phyloP scores from a whole-genome alignment of 2,113 vertebrate genomes.

The Seriola quinqueradiata region DNA sequence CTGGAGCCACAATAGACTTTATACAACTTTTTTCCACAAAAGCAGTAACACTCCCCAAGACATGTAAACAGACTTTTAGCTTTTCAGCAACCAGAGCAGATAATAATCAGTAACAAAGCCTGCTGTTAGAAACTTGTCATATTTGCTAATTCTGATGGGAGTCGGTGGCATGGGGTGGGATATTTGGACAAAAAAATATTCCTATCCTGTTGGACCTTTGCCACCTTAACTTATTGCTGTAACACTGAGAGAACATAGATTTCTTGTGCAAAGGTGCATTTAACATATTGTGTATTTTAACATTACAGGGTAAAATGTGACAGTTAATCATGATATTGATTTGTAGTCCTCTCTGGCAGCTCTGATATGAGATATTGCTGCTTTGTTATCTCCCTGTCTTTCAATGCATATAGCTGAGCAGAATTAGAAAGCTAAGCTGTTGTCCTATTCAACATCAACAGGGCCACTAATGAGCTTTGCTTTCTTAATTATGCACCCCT shows the following conservation, averaged over 20 bases:
- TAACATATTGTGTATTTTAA: not conserved
- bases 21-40: no score
- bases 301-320: not conserved
- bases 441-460: slow-evolving; percentile 3
- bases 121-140: no score
- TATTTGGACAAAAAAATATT: no score
- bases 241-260: not conserved
- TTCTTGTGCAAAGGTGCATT: not conserved
- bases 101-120: no score
- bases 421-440: not conserved
- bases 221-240: no score
- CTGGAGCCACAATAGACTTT: not conserved
- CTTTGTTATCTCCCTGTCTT: not conserved
- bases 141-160: no score
- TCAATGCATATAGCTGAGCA: not conserved
- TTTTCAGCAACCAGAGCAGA: no score
- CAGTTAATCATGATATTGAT: not conserved
- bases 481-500: slow-evolving; percentile 5
- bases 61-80: no score
- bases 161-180: no score
- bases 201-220: no score
- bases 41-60: no score
- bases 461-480: slow-evolving; percentile 20
- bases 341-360: not conserved
- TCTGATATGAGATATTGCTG: not conserved